Evolutionary conservation across 2,888 invertebrate species (phyloP), one percentile per base, ranked within the genome.

Genomic region (Antheraea yamamai): DNA sequence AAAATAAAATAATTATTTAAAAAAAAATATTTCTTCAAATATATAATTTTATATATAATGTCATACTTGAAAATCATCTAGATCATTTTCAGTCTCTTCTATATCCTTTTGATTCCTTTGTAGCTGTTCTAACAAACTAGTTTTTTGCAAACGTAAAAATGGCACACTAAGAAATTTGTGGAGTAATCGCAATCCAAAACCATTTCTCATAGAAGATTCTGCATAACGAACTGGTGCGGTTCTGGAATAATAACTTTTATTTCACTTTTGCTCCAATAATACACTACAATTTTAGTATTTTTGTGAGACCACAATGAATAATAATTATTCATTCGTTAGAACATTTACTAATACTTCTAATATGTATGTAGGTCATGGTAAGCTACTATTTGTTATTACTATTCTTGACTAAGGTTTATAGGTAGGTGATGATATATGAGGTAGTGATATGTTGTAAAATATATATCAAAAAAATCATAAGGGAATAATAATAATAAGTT

Each of bases 81-180:
- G 93, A 85, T 97, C 97, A 81, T 96, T 96, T 78, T 96, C 95
- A 23, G 97, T 97, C 26, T 97, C 96, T 77, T 96, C 95, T 73
- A 97, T 97, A 88, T 99, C 98, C 75, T 96, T 96, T 84, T 96
- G 96, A 89, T 99, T 99, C 35, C 97, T 96, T 86, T 98, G 97
- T 78, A 99, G 92, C 88, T 98, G 98, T 79, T 96, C 96, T 72
- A 98, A 87, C 71, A 99, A 92, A 23, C 98, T 98, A 82, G 97
- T 97, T 82, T 97, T 96, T 95, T 99, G 99, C 52, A 99, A 95
- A 86, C 98, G 97, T 74, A 99, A 95, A 89, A 99, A 99, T 74
- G 99, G 99, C 76, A 99, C 95, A 91, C 98, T 99, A 87, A 99
- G 97, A 93, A 99, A 99, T 92, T 98, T 98, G 94, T 99, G 98